Base-by-base conservation (phyloP, 2,888 invertebrate species). In the Hyppa rectilinea region DNA sequence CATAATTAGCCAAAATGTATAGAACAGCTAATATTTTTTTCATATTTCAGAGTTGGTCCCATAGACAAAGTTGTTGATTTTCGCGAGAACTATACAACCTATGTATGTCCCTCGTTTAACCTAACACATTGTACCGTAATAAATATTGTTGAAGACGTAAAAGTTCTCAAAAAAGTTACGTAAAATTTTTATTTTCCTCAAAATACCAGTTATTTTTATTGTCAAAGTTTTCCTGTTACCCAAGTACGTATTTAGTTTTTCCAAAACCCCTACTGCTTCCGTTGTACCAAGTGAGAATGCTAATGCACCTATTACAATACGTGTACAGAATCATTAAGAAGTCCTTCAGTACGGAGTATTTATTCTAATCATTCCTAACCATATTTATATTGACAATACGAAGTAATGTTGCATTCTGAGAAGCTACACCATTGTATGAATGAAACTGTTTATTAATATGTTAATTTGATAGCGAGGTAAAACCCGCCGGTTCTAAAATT, bases 391-490 rank as follows among this genome's bases (percentile, higher is more conserved):
- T 4, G 47, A 62, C 58, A 61, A 65, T 55, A 53, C 49, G 20
- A 23, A 36, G 34, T 43, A 36, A 14, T 17, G 61, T 43, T 53
- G 23, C 68, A 52, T 78, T 80, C 69, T 65, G 7, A 36, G 80
- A 80, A 78, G 6, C 26, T 38, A 7, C 6, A 9, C 49, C 47
- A 45, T 0, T 26, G 29, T 36, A 56, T 77, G 52, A 80, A 75
- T 53, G 68, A 63, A 47, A 53, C 12, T 65, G 26, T 45, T 43
- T 50, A 53, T 68, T 65, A 75, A 53, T 61, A 80, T 78, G 75
- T 59, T 69, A 69, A 80, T 80, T 45, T 49, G 20, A 61, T 45
- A 34, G 40, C 9, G 23, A 23, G 81, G 78, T 53, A 81, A 79
- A 81, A 79, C 63, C 81, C 49, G 36, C 26, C 0, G 47, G 29